These are phyloP conservation scores for Xiphias gladius DNA, from an alignment of 2,113 vertebrate genomes.

Conservation along the genomic window DNA sequence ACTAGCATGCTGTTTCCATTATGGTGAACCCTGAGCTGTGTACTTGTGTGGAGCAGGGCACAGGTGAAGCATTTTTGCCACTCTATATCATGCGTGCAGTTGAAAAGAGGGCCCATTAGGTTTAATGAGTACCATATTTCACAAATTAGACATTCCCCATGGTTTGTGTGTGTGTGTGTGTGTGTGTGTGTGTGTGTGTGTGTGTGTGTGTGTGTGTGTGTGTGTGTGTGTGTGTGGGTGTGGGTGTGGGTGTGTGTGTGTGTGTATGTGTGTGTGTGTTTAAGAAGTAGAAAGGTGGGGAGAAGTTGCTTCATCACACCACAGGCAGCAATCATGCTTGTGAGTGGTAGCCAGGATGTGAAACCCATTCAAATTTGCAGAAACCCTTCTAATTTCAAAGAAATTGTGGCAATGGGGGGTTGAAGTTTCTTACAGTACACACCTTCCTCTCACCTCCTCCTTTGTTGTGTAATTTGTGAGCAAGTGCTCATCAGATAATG, in stretches of 20 bases:
- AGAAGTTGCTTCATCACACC: constrained; percentile 49
- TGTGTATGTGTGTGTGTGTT: constrained; percentile 30
- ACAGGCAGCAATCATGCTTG: constrained; percentile 61
- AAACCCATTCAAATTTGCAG: constrained; percentile 43
- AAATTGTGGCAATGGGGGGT: constrained; percentile 43
- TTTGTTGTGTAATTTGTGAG: constrained; percentile 73
- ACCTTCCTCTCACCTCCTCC: constrained; percentile 43
- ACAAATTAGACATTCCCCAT: constrained; percentile 68
- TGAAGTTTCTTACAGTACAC: constrained; percentile 30
- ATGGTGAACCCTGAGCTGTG: constrained; percentile 49
- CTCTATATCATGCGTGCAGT: constrained; percentile 58
- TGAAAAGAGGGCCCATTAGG: constrained; percentile 67
- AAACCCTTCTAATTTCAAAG: constrained; percentile 54
- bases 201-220: constrained; percentile 26
- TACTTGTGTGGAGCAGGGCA: constrained; percentile 54
- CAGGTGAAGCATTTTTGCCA: constrained; percentile 72
- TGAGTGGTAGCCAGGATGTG: constrained; percentile 46
- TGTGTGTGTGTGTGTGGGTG: constrained; percentile 42
- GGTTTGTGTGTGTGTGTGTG: constrained; percentile 28
- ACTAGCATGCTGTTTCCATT: constrained; percentile 73
- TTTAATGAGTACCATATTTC: constrained; percentile 82
- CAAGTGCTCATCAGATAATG: constrained; percentile 78
- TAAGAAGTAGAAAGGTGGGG: constrained; percentile 4
- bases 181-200: constrained; percentile 37
- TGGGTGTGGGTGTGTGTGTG: too few relatives aligned